Evolutionary conservation across 2,113 vertebrate genomes (phyloP).

Genomic region (Megaceryle maxima): DNA sequence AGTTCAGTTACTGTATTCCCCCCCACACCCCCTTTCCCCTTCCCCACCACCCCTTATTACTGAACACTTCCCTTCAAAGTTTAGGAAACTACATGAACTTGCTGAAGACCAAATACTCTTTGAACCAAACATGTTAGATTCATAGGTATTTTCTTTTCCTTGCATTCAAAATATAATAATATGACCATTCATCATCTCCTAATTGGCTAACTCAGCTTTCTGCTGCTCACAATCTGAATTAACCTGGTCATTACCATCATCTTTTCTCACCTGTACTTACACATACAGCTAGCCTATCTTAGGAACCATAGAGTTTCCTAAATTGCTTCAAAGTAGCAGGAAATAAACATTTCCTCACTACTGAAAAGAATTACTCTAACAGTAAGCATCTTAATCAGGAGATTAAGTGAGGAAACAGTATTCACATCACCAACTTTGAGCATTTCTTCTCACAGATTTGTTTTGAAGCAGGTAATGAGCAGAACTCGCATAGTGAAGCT

Average conservation of each 20-base stretch:
- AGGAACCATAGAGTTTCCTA: neutral
- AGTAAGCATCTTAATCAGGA: neutral
- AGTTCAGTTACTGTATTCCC: neutral
- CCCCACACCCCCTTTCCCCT: too few species aligned
- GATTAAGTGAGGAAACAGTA: neutral
- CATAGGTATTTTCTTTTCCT: neutral
- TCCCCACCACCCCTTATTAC: neutral
- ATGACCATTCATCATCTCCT: neutral
- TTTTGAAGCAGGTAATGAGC: neutral
- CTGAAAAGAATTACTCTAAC: neutral
- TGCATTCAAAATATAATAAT: neutral
- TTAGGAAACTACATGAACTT: neutral
- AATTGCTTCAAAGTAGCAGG: neutral
- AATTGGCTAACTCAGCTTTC: neutral
- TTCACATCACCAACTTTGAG: neutral
- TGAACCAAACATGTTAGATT: neutral
- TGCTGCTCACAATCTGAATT: neutral
- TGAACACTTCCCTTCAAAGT: neutral
- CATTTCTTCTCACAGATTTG: neutral
- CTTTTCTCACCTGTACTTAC: neutral
- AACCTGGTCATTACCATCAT: neutral
- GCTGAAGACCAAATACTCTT: neutral
- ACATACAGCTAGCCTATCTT: neutral
- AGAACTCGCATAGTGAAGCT: neutral
- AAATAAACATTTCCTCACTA: neutral